Evolutionary conservation across 2,113 vertebrate genomes (phyloP).

Genomic region (Macquaria australasica): DNA sequence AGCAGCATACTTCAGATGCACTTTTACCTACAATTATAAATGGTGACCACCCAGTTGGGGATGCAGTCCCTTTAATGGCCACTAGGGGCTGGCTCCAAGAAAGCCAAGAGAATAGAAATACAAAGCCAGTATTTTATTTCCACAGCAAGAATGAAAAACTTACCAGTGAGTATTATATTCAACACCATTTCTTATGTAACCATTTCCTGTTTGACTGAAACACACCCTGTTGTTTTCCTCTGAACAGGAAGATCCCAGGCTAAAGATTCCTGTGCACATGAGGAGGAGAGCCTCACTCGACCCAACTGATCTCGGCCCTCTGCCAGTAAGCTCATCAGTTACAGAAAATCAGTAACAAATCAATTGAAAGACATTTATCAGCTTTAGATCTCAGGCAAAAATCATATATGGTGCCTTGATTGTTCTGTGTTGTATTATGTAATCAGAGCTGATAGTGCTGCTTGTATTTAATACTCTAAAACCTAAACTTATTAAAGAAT

Average conservation of each 20-base stretch:
- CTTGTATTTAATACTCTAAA: neutral
- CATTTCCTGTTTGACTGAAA: constrained; percentile 63
- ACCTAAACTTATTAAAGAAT: neutral
- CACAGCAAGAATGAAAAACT: neutral
- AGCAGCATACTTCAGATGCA: neutral
- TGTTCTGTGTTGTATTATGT: neutral
- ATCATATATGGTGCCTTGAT: neutral
- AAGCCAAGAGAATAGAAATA: neutral
- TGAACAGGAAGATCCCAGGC: constrained; percentile 93
- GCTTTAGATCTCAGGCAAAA: neutral
- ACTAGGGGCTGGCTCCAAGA: neutral
- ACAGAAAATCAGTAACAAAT: constrained; percentile 18
- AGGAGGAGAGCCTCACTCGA: constrained; percentile 89
- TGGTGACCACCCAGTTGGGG: neutral
- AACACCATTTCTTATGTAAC: neutral
- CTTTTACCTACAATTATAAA: neutral
- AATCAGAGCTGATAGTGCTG: neutral
- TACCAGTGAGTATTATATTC: neutral
- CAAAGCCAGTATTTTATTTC: neutral
- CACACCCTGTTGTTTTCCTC: constrained; percentile 51
- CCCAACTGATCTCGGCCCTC: constrained; percentile 90
- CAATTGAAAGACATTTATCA: constrained; percentile 8
- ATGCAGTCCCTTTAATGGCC: neutral
- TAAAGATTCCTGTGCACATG: constrained; percentile 87
- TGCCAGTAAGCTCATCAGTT: constrained; percentile 88